Evolutionary conservation across 2,888 invertebrate genomes (phyloP).

Genomic region (Epinotia demarniana): DNA sequence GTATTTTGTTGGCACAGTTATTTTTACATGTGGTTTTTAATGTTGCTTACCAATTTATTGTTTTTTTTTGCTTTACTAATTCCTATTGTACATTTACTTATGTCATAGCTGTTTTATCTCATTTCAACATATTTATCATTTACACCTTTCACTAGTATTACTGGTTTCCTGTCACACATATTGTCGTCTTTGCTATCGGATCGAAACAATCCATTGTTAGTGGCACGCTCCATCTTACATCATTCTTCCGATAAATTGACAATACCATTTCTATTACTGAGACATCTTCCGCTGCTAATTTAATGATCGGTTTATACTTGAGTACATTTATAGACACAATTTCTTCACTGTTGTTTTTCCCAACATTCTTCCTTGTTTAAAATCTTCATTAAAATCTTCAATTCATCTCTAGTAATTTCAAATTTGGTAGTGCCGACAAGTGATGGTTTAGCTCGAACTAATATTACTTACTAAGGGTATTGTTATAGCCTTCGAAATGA

Average conservation of each 20-base stretch:
- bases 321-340: background rate
- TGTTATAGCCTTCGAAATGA: background rate
- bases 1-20: no score
- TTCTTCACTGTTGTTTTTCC: background rate
- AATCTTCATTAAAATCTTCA: no score
- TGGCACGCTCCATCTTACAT: constrained; percentile 5
- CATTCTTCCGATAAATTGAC: constrained; percentile 10
- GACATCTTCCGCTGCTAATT: background rate
- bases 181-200: background rate
- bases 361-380: background rate
- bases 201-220: constrained; percentile 8
- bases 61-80: no score
- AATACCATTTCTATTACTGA: constrained; percentile 1
- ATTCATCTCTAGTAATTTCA: no score
- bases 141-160: constrained; percentile 4
- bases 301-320: background rate
- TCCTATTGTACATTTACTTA: background rate
- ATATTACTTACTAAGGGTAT: background rate
- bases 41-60: no score
- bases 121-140: background rate
- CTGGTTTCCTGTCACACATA: constrained; percentile 1
- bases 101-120: background rate
- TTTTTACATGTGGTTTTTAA: background rate
- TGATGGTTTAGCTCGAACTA: background rate
- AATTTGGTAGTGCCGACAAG: background rate